A percentile compares a stretch with the other conserved stretches of the same genome.
Conservation (phyloP, 2,797 vertebrate genomes). For the Characodon lateralis region DNA sequence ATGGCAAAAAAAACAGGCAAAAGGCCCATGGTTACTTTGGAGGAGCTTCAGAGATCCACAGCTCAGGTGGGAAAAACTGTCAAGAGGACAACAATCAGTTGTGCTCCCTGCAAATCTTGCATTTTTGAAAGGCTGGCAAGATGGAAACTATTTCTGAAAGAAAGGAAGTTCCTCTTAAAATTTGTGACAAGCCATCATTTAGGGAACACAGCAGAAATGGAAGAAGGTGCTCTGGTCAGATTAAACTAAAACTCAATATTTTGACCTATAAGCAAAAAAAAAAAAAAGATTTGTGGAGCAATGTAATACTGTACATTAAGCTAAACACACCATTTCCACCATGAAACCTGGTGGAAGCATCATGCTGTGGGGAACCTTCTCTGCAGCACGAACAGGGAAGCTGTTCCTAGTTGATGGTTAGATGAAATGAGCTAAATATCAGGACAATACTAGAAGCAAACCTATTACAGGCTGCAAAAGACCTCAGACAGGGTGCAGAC, state of each 20-base stretch:
- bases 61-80: not conserved
- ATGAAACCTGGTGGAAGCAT: not conserved
- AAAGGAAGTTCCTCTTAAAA: not conserved
- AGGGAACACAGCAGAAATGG: not conserved
- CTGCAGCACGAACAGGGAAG: not conserved
- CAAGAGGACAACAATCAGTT: not conserved
- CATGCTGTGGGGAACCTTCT: not conserved
- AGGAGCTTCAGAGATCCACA: not conserved
- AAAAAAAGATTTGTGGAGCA: not conserved
- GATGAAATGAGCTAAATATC: not conserved
- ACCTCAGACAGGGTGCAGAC: not conserved
- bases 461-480: not conserved
- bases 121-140: not conserved
- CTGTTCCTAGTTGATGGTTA: not conserved
- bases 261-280: not conserved
- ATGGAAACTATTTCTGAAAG: not conserved
- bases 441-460: not conserved
- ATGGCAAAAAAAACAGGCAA: not conserved
- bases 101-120: not conserved
- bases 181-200: not conserved
- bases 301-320: not conserved
- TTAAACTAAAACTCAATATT: not conserved
- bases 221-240: not conserved
- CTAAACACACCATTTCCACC: not conserved
- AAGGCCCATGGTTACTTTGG: not conserved